Evolutionary conservation across 2,797 vertebrate species (phyloP), one percentile per base, ranked within the genome.

Genomic region (Eulemur coronatus): DNA sequence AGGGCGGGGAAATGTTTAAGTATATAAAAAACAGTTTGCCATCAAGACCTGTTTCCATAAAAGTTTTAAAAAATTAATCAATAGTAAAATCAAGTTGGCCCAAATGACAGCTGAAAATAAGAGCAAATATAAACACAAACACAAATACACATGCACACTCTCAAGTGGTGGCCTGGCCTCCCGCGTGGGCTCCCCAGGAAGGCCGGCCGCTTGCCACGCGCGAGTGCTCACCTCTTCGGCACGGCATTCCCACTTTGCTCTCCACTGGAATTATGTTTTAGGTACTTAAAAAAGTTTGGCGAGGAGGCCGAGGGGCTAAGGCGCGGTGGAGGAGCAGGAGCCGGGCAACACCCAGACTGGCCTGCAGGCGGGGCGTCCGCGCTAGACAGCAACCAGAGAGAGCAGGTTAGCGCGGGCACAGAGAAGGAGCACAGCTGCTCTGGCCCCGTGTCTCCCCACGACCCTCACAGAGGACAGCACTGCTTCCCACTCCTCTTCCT

Each of bases 181-280:
- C 13, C 0, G 15, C 0, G 70, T 8, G 69, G n/a, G 1, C 35
- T 14, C 52, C 79, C 93, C n/a, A 0, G 26, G 26, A 72, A 65
- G 78, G 94, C 95, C 30, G 13, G 91, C 80, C 59, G 41, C 70
- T 14, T n/a, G 94, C 95, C 14, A 30, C 41, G 52, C 35, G 89
- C 84, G 89, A 28, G 82, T 35, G 97, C 99, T 99, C 99, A 99
- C 99, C 99, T 99, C 98, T 98, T 98, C 10, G 98, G 99, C 96
- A 98, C 91, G 89, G 98, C 97, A 95, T 97, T 98, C 82, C 98
- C 98, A 89, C 98, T 97, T 96, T 98, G 98, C 94, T 99, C 99
- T 98, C 98, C 98, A 88, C 98, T 98, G 93, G 99, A 98, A 95
- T 97, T 98, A 96, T 98, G 98, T 97, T 98, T 99, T 97, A 99